Evolutionary conservation across 2,113 vertebrate genomes (phyloP).

Genomic region (Labeo catla): DNA sequence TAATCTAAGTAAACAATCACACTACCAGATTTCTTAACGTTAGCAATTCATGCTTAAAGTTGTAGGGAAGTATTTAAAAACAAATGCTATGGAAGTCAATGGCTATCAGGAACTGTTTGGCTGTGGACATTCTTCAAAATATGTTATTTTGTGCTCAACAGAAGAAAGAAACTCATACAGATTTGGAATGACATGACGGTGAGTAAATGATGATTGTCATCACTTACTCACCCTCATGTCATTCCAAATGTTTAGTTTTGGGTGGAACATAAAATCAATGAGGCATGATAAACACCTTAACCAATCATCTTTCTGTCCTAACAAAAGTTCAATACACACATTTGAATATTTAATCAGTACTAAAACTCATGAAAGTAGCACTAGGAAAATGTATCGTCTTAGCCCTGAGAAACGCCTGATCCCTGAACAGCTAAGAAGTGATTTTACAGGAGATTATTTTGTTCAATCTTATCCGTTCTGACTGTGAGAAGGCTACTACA

Average conservation of each 20-base stretch:
- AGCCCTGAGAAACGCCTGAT: background rate
- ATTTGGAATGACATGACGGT: too few relatives aligned
- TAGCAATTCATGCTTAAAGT: background rate
- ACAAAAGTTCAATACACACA: background rate
- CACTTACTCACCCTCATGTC: too few relatives aligned
- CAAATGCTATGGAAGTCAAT: too few relatives aligned
- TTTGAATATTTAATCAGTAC: background rate
- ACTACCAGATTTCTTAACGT: background rate
- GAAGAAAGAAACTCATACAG: too few relatives aligned
- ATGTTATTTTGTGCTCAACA: too few relatives aligned
- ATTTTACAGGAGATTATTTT: constrained; percentile 8
- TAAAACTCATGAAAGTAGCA: background rate
- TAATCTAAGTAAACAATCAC: background rate
- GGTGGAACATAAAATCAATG: background rate
- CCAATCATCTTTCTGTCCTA: background rate
- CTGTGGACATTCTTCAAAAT: too few relatives aligned
- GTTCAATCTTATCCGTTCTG: background rate
- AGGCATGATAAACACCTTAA: background rate
- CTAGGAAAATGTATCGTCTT: background rate
- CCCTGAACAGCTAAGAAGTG: constrained; percentile 5
- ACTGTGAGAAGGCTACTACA: constrained; percentile 26
- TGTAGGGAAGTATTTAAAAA: too few relatives aligned
- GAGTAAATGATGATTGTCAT: too few relatives aligned
- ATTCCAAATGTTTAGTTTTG: too few relatives aligned
- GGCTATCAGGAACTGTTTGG: too few relatives aligned